Evolutionary conservation across 2,888 invertebrate genomes (phyloP).

Genomic region (Automeris io): DNA sequence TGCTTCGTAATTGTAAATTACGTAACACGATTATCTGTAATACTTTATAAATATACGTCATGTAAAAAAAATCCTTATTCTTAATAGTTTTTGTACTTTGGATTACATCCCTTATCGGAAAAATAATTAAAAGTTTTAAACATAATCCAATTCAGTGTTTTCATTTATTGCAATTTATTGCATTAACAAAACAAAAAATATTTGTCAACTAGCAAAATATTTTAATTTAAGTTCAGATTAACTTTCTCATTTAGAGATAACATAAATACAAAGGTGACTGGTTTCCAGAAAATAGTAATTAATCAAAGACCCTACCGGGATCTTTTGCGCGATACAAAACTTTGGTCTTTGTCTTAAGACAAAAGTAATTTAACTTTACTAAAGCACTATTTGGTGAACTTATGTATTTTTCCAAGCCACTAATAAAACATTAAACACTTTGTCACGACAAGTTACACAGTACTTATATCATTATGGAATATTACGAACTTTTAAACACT

Average conservation of each 20-base stretch:
- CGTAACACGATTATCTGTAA: no score
- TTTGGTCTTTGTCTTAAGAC: slow-evolving; percentile 33
- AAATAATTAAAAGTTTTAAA: no score
- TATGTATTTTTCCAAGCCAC: slow-evolving; percentile 39
- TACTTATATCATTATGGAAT: slow-evolving; percentile 38
- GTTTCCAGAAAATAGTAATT: slow-evolving; percentile 15
- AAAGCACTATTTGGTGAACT: slow-evolving; percentile 48
- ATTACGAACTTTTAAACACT: slow-evolving; percentile 24
- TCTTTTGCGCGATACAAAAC: slow-evolving; percentile 30
- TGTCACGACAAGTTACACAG: slow-evolving; percentile 33
- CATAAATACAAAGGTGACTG: slow-evolving; percentile 1
- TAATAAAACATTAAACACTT: slow-evolving; percentile 53
- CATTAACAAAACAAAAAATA: no score
- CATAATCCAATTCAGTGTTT: no score
- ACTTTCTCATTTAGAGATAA: neutral
- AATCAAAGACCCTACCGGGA: slow-evolving; percentile 17
- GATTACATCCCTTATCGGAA: no score
- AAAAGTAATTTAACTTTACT: slow-evolving; percentile 57
- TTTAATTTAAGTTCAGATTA: neutral
- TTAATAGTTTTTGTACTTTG: no score
- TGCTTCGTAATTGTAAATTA: no score
- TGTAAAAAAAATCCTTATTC: no score
- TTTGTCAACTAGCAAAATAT: neutral
- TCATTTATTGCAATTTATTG: no score
- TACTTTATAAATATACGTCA: no score